These are phyloP conservation scores for Tiphia femorata DNA, from an alignment of 2,888 invertebrate genomes.

Conservation along the genomic window DNA sequence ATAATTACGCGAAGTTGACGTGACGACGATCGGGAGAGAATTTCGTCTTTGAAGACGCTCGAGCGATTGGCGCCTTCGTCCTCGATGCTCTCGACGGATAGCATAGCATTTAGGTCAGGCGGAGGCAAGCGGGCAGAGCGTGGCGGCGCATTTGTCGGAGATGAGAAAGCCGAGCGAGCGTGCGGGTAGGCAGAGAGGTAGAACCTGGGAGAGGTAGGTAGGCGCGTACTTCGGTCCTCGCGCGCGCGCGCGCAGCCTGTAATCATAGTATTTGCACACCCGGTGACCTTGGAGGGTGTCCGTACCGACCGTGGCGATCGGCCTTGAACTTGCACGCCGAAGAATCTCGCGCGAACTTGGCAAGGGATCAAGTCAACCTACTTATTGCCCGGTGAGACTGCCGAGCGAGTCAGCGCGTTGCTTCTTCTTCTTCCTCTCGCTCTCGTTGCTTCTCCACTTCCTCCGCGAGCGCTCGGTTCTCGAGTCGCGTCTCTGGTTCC, in stretches of 20 bases:
- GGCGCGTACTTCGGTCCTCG: neutral
- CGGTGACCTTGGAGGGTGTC: conserved; percentile 54
- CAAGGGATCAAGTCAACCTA: conserved; percentile 19
- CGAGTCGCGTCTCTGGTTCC: too few species aligned
- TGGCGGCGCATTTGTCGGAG: conserved; percentile 35
- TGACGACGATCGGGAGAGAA: neutral
- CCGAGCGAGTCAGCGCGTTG: too few species aligned
- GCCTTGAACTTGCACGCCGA: conserved; percentile 57
- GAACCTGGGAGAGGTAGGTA: too few species aligned
- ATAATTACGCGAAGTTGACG: neutral
- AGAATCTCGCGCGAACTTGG: conserved; percentile 41
- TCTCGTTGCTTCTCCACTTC: too few species aligned
- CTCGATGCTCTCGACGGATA: conserved; percentile 4
- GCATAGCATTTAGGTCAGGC: conserved; percentile 31
- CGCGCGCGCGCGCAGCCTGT: conserved; percentile 11
- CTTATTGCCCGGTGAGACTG: conserved; percentile 4
- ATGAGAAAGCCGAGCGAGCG: conserved; percentile 29
- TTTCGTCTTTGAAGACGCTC: neutral
- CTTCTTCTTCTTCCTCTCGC: too few species aligned
- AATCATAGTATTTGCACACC: conserved; percentile 49
- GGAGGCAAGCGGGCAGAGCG: too few species aligned
- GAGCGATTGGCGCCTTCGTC: neutral
- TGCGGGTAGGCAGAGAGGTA: too few species aligned
- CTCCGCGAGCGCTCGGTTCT: too few species aligned
- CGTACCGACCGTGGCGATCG: conserved; percentile 40